phyloP scores from a whole-genome alignment of 2,888 invertebrate species.

The Acrocyrtus sp. region DNA sequence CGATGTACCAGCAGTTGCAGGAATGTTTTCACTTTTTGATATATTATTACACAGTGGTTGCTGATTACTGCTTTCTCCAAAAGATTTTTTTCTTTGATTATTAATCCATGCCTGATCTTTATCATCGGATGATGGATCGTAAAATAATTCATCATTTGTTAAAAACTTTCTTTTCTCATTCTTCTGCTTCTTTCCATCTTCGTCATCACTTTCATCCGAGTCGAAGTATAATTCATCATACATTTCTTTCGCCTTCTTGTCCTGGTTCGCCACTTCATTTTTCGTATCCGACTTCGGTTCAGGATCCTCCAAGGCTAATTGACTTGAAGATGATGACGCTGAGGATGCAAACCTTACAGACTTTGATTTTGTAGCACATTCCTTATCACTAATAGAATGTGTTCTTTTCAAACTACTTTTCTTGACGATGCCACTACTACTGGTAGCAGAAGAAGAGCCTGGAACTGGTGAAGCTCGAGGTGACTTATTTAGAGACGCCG shows the following conservation, averaged over 20 bases:
- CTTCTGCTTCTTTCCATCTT: conserved; percentile 46
- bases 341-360: conserved; percentile 45
- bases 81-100: conserved; percentile 66
- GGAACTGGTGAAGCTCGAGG: conserved; percentile 17
- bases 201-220: conserved; percentile 63
- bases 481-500: conserved; percentile 50
- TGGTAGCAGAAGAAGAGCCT: conserved; percentile 5
- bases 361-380: conserved; percentile 36
- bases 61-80: conserved; percentile 48
- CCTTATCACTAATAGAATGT: neutral
- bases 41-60: neutral
- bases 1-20: neutral
- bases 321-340: neutral
- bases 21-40: neutral
- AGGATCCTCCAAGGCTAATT: neutral
- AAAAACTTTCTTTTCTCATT: conserved; percentile 56
- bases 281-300: neutral
- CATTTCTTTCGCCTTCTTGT: conserved; percentile 28
- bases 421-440: neutral
- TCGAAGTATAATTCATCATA: conserved; percentile 64
- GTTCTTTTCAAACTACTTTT: conserved; percentile 18
- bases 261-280: too few relatives aligned
- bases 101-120: conserved; percentile 71
- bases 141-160: conserved; percentile 68
- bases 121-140: conserved; percentile 71